Evolutionary conservation across 2,797 vertebrate species (phyloP).

Genomic region (Hoplostethus mediterraneus): DNA sequence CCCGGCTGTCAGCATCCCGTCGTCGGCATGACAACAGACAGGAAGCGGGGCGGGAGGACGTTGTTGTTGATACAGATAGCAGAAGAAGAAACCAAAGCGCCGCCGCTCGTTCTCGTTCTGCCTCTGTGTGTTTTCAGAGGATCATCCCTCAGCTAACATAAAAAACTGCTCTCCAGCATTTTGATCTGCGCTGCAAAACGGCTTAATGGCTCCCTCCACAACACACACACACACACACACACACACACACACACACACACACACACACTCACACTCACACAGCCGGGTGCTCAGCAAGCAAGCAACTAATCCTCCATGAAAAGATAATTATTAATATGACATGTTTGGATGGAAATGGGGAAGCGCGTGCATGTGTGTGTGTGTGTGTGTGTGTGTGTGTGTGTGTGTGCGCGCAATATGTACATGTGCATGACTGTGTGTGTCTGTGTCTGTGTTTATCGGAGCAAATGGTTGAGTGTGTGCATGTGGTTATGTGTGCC

Average conservation of each 20-base stretch:
- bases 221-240: conserved; percentile 7
- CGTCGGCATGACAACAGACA: conserved; percentile 80
- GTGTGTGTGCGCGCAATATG: conserved; percentile 8
- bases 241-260: conserved; percentile 11
- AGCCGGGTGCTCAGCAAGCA: conserved; percentile 17
- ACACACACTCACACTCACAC: conserved; percentile 30
- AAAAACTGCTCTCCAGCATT: conserved; percentile 1
- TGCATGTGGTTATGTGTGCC: conserved; percentile 8
- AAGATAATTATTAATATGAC: conserved; percentile 67
- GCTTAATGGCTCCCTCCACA: conserved; percentile 37
- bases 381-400: conserved; percentile 11
- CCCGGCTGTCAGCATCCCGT: conserved; percentile 64
- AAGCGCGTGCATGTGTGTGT: conserved; percentile 16
- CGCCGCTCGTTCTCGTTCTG: background rate
- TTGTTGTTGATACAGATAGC: conserved; percentile 23
- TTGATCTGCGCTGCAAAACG: conserved; percentile 26
- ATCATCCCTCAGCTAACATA: conserved; percentile 50
- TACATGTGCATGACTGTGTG: conserved; percentile 3
- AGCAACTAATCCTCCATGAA: conserved; percentile 61
- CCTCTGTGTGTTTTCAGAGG: conserved; percentile 17
- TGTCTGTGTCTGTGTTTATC: conserved; percentile 25
- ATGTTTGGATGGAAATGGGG: conserved; percentile 37
- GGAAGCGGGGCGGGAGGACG: conserved; percentile 64
- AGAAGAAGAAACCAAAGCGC: conserved; percentile 33
- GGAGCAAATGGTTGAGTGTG: conserved; percentile 2